A percentile compares a stretch with the other conserved stretches of the same genome.
Evolutionary conservation across 2,113 vertebrate genomes (phyloP).

Genomic region (Sapajus apella): DNA sequence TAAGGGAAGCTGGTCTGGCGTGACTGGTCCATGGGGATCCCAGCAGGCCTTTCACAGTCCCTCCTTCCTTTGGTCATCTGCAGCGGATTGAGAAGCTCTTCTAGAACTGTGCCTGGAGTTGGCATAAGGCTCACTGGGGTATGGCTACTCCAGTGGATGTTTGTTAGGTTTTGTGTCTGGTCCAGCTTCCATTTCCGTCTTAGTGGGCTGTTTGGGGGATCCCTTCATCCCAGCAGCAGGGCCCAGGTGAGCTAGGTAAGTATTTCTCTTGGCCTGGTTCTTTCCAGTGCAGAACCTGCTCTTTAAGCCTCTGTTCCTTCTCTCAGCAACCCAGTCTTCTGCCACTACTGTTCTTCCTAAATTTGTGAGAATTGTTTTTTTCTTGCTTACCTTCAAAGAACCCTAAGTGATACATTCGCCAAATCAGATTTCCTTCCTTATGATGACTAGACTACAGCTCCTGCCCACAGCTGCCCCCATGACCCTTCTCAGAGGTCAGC

Average conservation of each 20-base stretch:
- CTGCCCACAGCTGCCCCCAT: fast-evolving
- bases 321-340: background rate
- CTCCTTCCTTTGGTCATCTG: background rate
- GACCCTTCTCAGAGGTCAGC: background rate
- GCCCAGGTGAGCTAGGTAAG: background rate
- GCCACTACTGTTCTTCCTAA: background rate
- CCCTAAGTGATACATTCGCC: background rate
- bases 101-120: background rate
- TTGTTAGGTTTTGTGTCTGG: background rate
- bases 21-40: background rate
- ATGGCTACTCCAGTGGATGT: background rate
- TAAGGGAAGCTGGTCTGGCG: background rate
- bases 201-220: background rate
- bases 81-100: background rate
- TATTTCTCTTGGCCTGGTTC: background rate
- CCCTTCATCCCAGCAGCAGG: background rate
- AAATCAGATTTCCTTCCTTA: background rate
- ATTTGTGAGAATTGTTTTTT: background rate
- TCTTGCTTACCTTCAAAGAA: constrained; percentile 1
- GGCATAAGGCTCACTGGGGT: background rate
- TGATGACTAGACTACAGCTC: background rate
- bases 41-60: background rate
- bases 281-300: background rate
- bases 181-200: background rate
- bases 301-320: background rate